These are phyloP conservation scores for Pseudonaja textilis DNA, from an alignment of 2,113 vertebrate genomes.

Conservation along the genomic window DNA sequence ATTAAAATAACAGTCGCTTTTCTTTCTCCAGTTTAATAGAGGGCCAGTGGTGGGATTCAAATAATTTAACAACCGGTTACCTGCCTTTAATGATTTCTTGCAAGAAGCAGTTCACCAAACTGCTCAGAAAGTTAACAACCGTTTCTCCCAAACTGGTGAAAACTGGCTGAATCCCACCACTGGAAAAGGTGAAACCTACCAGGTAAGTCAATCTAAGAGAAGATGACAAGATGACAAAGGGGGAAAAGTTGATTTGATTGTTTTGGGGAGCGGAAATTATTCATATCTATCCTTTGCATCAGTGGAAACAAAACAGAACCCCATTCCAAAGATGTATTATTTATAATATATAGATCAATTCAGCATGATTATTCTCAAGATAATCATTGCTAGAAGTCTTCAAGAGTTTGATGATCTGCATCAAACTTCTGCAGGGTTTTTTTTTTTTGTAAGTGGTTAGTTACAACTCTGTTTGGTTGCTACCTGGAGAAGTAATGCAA, in stretches of 20 bases:
- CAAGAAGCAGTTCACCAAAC: too few species aligned
- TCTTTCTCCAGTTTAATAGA: background rate
- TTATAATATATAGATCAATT: background rate
- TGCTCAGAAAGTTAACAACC: too few species aligned
- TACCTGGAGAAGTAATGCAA: background rate
- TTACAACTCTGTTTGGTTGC: background rate
- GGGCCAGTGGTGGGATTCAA: too few species aligned
- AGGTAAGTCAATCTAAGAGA: background rate
- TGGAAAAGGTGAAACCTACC: background rate
- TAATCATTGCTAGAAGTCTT: background rate
- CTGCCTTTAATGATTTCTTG: too few species aligned
- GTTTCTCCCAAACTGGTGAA: too few species aligned
- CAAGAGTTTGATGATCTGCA: background rate
- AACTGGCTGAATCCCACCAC: too few species aligned
- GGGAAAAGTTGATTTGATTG: background rate
- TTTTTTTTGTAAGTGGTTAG: background rate
- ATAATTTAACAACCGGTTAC: too few species aligned
- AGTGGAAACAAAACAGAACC: background rate
- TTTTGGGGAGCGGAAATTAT: background rate
- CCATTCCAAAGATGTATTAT: background rate
- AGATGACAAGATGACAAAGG: background rate
- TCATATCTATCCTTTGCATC: background rate
- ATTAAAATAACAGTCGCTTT: background rate
- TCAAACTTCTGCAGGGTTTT: background rate
- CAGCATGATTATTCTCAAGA: background rate